Evolutionary conservation across 1,140 invertebrate genomes (phyloP).

Genomic region (Solenopsis invicta): DNA sequence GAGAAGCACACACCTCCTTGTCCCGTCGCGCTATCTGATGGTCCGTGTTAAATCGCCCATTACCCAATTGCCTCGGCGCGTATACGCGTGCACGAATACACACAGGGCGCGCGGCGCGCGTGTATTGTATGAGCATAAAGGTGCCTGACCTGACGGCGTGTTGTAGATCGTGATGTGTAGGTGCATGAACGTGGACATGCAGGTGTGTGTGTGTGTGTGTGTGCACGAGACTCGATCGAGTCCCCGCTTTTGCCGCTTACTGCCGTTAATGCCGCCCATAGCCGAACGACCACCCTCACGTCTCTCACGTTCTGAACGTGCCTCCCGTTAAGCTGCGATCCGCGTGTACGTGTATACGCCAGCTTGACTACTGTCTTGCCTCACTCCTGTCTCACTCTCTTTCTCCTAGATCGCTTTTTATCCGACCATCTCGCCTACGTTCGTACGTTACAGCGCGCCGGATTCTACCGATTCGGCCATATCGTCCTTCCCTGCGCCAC

Average conservation of each 20-base stretch:
- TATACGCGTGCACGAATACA: constrained; percentile 41
- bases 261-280: constrained; percentile 32
- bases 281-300: constrained; percentile 42
- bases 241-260: constrained; percentile 56
- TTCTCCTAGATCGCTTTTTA: constrained; percentile 47
- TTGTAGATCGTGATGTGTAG: background rate
- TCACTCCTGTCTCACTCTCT: background rate
- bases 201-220: background rate
- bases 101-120: background rate
- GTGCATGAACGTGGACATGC: background rate
- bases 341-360: constrained; percentile 22
- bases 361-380: constrained; percentile 35
- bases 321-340: constrained; percentile 26
- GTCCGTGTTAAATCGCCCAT: constrained; percentile 82
- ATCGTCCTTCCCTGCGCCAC: constrained; percentile 59
- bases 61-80: constrained; percentile 76
- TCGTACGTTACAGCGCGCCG: constrained; percentile 47
- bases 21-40: constrained; percentile 79
- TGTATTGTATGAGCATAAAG: constrained; percentile 44
- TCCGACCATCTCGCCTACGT: constrained; percentile 43
- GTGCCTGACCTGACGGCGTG: constrained; percentile 33
- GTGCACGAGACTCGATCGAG: constrained; percentile 58
- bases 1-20: constrained; percentile 65
- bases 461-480: constrained; percentile 64
- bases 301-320: constrained; percentile 33